Conservation (phyloP, 2,888 invertebrate genomes). For the Hydriomena furcata region DNA sequence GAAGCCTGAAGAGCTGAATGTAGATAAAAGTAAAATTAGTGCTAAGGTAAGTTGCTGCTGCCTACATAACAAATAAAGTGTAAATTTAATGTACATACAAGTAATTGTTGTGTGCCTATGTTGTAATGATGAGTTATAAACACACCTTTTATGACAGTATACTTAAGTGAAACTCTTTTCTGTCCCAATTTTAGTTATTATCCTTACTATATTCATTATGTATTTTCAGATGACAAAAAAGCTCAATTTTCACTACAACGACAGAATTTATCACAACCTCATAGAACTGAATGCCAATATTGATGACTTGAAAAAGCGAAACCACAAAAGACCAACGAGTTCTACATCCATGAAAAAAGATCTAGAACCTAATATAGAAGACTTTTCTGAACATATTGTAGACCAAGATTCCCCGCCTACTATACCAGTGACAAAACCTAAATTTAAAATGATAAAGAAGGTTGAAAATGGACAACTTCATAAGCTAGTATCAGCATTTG, state of each 20-base stretch:
- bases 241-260: slow-evolving; percentile 74
- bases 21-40: slow-evolving; percentile 49
- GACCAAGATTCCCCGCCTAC: slow-evolving; percentile 59
- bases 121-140: no score
- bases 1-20: slow-evolving; percentile 48
- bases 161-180: no score
- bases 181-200: no score
- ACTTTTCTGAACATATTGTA: slow-evolving; percentile 66
- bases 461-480: slow-evolving; percentile 62
- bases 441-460: slow-evolving; percentile 58
- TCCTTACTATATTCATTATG: no score
- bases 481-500: slow-evolving; percentile 62
- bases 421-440: slow-evolving; percentile 60
- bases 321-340: slow-evolving; percentile 46
- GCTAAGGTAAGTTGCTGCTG: slow-evolving; percentile 51
- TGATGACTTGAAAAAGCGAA: slow-evolving; percentile 52
- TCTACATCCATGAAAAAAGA: slow-evolving; percentile 57
- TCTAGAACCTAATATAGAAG: slow-evolving; percentile 74
- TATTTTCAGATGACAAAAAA: slow-evolving; percentile 69
- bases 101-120: no score
- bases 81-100: no score
- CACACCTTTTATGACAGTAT: no score
- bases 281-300: slow-evolving; percentile 70
- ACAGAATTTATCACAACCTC: slow-evolving; percentile 72
- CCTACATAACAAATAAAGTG: no score